A percentile compares a stretch with the other conserved stretches of the same genome.
Evolutionary conservation across 2,113 vertebrate genomes (phyloP).

Genomic region (Chitala chitala): DNA sequence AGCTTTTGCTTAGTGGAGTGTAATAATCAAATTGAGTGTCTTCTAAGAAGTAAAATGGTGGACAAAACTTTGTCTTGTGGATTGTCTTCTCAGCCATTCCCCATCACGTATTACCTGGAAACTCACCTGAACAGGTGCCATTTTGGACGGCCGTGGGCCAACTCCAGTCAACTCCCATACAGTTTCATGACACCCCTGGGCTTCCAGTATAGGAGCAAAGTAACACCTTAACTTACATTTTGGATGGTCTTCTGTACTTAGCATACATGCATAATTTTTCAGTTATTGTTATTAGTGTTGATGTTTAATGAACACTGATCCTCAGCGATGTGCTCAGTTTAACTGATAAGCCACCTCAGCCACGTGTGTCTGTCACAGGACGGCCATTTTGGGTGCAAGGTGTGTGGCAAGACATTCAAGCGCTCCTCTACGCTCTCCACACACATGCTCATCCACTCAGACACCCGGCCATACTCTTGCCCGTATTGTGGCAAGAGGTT

Average conservation of each 20-base stretch:
- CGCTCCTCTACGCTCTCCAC: constrained; percentile 94
- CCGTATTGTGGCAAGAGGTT: constrained; percentile 98
- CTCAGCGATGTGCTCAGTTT: no score
- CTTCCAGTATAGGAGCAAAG: constrained; percentile 68
- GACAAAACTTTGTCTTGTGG: background rate
- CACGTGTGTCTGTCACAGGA: constrained; percentile 65
- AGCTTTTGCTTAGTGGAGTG: background rate
- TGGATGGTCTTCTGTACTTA: no score
- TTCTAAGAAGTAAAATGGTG: background rate
- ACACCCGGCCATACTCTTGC: constrained; percentile 93
- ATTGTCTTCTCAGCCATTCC: constrained; percentile 74
- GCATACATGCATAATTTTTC: no score
- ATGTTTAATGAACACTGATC: no score
- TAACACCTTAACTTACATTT: no score
- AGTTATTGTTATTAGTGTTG: no score
- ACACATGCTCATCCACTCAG: constrained; percentile 93
- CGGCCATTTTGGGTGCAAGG: constrained; percentile 92
- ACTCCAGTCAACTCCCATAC: constrained; percentile 91
- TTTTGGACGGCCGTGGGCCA: constrained; percentile 87
- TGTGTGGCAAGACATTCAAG: constrained; percentile 95
- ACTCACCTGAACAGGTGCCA: constrained; percentile 86
- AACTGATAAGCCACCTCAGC: no score
- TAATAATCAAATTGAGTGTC: no score
- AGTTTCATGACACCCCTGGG: constrained; percentile 88
- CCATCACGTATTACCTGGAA: constrained; percentile 85